A percentile compares a stretch with the other conserved stretches of the same genome.
These are phyloP conservation scores for Verasper variegatus DNA, from an alignment of 2,113 vertebrate species.

Conservation along the genomic window DNA sequence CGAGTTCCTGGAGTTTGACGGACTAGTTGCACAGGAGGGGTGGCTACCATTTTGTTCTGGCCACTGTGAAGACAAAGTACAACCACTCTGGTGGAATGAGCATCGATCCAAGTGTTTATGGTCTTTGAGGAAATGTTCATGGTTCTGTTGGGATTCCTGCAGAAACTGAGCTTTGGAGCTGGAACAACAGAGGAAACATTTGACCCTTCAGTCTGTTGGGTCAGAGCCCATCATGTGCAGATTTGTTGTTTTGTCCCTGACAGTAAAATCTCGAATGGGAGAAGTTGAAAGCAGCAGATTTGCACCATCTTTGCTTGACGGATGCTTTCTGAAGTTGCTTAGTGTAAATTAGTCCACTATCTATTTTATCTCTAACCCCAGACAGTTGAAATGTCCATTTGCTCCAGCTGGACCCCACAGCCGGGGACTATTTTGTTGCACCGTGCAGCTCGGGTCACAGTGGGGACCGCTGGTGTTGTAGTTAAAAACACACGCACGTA, in stretches of 20 bases:
- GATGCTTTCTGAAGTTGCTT: no score
- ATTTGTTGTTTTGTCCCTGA: no score
- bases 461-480: no score
- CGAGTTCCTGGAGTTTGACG: conserved; percentile 48
- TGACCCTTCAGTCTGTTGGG: no score
- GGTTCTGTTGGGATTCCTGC: background rate
- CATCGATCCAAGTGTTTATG: background rate
- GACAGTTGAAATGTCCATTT: background rate
- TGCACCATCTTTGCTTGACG: no score
- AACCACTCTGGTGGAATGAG: no score
- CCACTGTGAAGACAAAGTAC: background rate
- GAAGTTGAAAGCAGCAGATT: no score
- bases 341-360: background rate
- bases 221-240: no score
- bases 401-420: background rate
- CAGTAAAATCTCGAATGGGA: no score
- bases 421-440: no score
- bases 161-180: background rate
- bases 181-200: background rate
- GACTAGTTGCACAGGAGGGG: background rate
- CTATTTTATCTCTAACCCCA: background rate
- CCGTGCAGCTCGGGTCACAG: no score
- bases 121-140: background rate
- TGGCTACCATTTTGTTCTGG: conserved; percentile 33
- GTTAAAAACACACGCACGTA: background rate